Evolutionary conservation across 2,888 invertebrate genomes (phyloP).

Genomic region (Bruchidius siliquastri): DNA sequence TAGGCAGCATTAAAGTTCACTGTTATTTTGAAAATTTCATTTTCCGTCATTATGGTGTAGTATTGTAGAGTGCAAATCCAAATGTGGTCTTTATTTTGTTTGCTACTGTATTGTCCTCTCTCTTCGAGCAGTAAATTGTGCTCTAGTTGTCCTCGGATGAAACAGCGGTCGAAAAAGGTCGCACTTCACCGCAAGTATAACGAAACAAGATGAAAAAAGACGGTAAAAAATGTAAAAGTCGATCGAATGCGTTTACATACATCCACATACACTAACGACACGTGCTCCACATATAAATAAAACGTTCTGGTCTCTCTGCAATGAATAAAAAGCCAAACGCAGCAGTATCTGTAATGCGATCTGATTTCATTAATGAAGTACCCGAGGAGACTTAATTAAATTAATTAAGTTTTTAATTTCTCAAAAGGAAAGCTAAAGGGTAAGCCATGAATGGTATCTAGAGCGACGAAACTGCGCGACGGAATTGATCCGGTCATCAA

Average conservation of each 20-base stretch:
- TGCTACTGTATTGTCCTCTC: background rate
- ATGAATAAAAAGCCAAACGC: background rate
- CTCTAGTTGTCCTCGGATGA: background rate
- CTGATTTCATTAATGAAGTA: conserved; percentile 20
- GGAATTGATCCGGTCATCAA: background rate
- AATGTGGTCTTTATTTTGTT: background rate
- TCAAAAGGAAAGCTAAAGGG: conserved; percentile 19
- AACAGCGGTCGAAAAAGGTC: background rate
- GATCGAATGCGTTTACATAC: background rate
- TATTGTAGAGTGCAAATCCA: no score
- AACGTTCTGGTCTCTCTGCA: background rate
- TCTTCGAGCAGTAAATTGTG: background rate
- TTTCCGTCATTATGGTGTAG: no score
- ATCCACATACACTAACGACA: background rate
- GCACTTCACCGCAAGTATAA: background rate
- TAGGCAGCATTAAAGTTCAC: no score
- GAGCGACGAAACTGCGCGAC: conserved; percentile 17
- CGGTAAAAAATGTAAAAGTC: background rate
- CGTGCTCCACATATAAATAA: background rate
- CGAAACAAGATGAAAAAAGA: background rate
- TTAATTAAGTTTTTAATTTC: conserved; percentile 23
- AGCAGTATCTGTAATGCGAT: conserved; percentile 8
- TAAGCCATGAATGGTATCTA: conserved; percentile 25
- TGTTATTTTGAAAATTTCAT: no score
- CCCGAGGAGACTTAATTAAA: conserved; percentile 22